Conservation (phyloP, 2,797 vertebrate genomes). For the Heliangelus exortis region DNA sequence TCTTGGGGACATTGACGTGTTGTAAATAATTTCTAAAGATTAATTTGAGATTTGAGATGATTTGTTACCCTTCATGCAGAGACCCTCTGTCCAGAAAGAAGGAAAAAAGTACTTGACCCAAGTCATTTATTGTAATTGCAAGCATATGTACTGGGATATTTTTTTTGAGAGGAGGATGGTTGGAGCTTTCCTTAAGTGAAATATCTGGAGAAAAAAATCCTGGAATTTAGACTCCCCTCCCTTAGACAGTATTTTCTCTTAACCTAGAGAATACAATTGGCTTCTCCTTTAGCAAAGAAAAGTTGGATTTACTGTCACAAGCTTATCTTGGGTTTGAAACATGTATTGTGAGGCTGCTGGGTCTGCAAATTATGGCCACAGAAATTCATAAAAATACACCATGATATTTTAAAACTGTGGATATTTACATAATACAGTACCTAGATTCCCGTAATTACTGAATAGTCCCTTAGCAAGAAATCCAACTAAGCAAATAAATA, state of each 20-base stretch:
- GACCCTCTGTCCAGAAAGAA: not conserved
- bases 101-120: not conserved
- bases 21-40: slow-evolving; percentile 73
- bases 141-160: not conserved
- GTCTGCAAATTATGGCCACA: not conserved
- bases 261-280: not conserved
- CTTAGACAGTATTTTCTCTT: not conserved
- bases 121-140: not conserved
- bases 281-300: not conserved
- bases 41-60: slow-evolving; percentile 52
- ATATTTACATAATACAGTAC: not conserved
- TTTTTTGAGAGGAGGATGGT: not conserved
- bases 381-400: not conserved
- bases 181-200: not conserved
- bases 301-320: not conserved
- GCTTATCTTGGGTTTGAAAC: not conserved
- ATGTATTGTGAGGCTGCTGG: not conserved
- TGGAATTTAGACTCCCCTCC: not conserved
- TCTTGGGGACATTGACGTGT: slow-evolving; percentile 58
- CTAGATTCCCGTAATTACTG: not conserved
- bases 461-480: not conserved
- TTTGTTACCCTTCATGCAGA: slow-evolving; percentile 50
- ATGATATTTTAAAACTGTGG: not conserved
- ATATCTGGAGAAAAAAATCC: not conserved
- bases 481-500: not conserved